A percentile compares a stretch with the other conserved stretches of the same genome.
Conservation (phyloP, 92 coral and sea anemone species). For the Phenganax stokvisi region DNA sequence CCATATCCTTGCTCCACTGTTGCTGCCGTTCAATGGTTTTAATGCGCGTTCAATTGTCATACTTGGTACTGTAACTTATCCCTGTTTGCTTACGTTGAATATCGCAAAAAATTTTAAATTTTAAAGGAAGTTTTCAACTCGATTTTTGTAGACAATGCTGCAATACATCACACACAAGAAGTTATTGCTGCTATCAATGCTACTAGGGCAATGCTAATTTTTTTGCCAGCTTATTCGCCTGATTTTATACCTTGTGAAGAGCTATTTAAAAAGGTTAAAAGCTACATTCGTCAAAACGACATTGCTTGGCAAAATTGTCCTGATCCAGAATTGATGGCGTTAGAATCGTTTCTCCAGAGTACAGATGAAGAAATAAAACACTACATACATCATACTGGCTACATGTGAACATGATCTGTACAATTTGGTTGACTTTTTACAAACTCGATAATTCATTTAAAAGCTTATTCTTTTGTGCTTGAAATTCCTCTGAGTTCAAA, state of each 20-base stretch:
- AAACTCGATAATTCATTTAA: background rate
- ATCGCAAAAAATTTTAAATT: too few relatives aligned
- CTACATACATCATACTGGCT: slow-evolving; percentile 29
- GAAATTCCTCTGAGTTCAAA: background rate
- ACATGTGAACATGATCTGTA: background rate
- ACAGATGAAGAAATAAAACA: slow-evolving; percentile 28
- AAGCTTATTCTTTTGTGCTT: background rate
- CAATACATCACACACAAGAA: slow-evolving; percentile 40
- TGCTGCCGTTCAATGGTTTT: slow-evolving; percentile 33
- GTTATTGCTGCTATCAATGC: slow-evolving; percentile 20
- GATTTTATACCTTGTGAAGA: slow-evolving; percentile 46
- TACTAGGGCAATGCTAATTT: slow-evolving; percentile 32
- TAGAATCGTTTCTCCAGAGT: slow-evolving; percentile 28
- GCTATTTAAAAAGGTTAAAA: slow-evolving; percentile 30
- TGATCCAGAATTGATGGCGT: slow-evolving; percentile 38
- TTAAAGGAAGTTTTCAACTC: background rate
- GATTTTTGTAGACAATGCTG: slow-evolving; percentile 26
- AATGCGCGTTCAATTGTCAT: slow-evolving; percentile 39
- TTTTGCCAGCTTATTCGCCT: slow-evolving; percentile 39
- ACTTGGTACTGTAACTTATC: slow-evolving; percentile 20
- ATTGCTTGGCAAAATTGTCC: slow-evolving; percentile 41
- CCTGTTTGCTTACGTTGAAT: too few relatives aligned
- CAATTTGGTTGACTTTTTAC: background rate
- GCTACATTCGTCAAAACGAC: slow-evolving; percentile 40
- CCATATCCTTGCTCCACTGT: slow-evolving; percentile 25